phyloP scores from a whole-genome alignment of 1,140 invertebrate genomes.

The Apolygus lucorum region DNA sequence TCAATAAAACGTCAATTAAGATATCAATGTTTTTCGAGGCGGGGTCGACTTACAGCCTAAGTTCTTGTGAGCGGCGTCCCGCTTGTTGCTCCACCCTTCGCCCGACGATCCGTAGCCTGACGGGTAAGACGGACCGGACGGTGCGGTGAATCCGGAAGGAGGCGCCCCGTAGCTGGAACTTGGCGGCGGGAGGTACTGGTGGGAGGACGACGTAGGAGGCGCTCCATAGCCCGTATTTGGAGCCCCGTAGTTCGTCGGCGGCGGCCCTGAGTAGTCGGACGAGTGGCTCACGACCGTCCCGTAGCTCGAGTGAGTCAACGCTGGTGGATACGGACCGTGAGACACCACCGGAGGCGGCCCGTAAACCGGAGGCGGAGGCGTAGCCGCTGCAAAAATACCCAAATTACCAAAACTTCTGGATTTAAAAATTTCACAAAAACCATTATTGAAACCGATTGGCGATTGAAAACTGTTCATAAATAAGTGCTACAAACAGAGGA shows the following conservation, averaged over 20 bases:
- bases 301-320: neutral
- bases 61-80: too few relatives aligned
- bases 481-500: neutral
- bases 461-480: neutral
- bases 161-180: slow-evolving; percentile 2
- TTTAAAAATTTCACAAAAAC: neutral
- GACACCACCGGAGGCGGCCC: slow-evolving; percentile 15
- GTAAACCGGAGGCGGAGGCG: slow-evolving; percentile 18
- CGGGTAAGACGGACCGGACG: neutral
- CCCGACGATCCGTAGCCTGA: neutral
- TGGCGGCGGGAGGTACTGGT: slow-evolving; percentile 1
- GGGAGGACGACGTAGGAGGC: slow-evolving; percentile 2
- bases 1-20: too few relatives aligned
- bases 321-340: slow-evolving; percentile 3
- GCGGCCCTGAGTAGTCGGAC: slow-evolving; percentile 13
- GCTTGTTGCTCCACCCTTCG: neutral
- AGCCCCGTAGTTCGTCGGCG: slow-evolving; percentile 12
- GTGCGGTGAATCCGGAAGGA: neutral
- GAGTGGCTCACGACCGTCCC: neutral
- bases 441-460: neutral
- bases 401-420: neutral
- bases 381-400: neutral
- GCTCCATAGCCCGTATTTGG: slow-evolving; percentile 11
- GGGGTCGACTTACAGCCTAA: too few relatives aligned
- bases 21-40: too few relatives aligned